phyloP scores from a whole-genome alignment of 2,888 invertebrate genomes.

The Rosalia funebris region DNA sequence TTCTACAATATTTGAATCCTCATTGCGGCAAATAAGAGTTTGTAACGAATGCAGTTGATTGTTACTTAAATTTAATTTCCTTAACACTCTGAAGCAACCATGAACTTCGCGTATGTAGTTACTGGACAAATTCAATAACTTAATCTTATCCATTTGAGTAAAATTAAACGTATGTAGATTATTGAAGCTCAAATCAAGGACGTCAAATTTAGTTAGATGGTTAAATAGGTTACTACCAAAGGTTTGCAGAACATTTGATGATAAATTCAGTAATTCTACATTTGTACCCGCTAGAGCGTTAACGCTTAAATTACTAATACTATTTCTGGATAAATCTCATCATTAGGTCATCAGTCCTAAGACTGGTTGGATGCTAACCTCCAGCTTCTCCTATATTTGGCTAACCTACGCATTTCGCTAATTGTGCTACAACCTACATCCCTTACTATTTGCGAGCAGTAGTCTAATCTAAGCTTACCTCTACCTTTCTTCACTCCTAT shows the following conservation, averaged over 20 bases:
- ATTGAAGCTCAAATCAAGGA: slow-evolving; percentile 6
- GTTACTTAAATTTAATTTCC: slow-evolving; percentile 3
- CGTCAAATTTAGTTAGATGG: background rate
- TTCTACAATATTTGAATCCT: background rate
- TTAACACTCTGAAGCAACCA: background rate
- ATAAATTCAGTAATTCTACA: slow-evolving; percentile 7
- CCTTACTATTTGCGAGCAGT: too few relatives aligned
- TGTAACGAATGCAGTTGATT: background rate
- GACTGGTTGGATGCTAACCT: too few relatives aligned
- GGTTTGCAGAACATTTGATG: background rate
- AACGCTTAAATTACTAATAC: background rate
- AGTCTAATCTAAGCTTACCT: too few relatives aligned
- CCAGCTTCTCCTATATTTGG: too few relatives aligned
- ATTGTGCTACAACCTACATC: too few relatives aligned
- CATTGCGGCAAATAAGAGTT: background rate
- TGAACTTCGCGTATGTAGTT: slow-evolving; percentile 5
- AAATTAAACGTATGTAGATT: background rate
- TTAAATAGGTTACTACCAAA: background rate
- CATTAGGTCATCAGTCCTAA: too few relatives aligned
- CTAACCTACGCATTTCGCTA: too few relatives aligned
- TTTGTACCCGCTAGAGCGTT: background rate
- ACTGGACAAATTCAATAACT: slow-evolving; percentile 10
- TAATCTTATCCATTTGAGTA: background rate
- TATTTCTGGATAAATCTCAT: slow-evolving; percentile 10
- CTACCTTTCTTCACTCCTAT: too few relatives aligned